phyloP scores from a whole-genome alignment of 2,113 vertebrate genomes.

The Sprattus sprattus region DNA sequence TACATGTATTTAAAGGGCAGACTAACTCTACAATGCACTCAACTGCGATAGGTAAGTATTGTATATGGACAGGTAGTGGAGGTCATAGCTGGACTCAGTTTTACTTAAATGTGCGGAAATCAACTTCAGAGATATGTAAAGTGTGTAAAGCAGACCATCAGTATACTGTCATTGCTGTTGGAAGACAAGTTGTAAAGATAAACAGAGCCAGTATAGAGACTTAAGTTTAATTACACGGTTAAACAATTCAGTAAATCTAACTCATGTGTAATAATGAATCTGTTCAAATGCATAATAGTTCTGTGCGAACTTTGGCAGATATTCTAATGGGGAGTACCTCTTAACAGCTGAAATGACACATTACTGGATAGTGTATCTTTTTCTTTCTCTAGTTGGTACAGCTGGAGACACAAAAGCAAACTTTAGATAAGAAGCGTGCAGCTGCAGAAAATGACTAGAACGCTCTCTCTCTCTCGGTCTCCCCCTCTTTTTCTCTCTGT shows the following conservation, averaged over 20 bases:
- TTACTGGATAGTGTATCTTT: background rate
- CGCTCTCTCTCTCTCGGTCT: background rate
- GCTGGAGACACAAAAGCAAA: background rate
- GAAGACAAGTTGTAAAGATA: background rate
- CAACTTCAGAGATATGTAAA: too few relatives aligned
- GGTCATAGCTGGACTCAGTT: too few relatives aligned
- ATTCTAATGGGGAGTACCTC: background rate
- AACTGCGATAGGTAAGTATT: background rate
- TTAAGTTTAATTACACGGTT: background rate
- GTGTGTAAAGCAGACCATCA: too few relatives aligned
- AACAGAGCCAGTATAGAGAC: background rate
- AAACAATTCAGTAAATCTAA: background rate
- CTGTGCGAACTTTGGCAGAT: background rate
- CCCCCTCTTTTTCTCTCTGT: background rate
- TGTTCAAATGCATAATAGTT: background rate
- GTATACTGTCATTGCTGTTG: background rate
- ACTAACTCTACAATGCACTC: background rate
- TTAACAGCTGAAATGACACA: background rate
- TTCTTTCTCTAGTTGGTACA: background rate
- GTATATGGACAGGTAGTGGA: background rate
- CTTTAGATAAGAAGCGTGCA: background rate
- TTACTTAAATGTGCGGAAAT: too few relatives aligned
- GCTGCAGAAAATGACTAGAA: background rate
- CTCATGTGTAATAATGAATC: background rate
- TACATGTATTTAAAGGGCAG: background rate